A percentile compares a stretch with the other conserved stretches of the same genome.
Conservation (phyloP, 2,888 invertebrate genomes). For the Phasia obesa region DNA sequence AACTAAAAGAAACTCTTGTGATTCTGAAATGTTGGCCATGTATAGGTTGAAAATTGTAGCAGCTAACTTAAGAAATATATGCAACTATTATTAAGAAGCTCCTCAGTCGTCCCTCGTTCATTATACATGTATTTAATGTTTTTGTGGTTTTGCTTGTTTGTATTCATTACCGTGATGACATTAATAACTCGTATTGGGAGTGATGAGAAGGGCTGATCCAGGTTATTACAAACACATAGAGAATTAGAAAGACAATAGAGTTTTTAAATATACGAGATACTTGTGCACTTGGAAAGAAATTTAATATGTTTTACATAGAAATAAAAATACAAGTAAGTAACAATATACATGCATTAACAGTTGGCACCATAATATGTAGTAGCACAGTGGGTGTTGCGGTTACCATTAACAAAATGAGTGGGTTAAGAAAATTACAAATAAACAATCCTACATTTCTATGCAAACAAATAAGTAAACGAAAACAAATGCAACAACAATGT, state of each 20-base stretch:
- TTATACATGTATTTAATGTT: neutral
- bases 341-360: constrained; percentile 1
- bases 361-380: constrained; percentile 32
- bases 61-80: too few species aligned
- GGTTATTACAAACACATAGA: neutral
- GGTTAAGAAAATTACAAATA: constrained; percentile 34
- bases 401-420: constrained; percentile 38
- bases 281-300: constrained; percentile 33
- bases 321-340: constrained; percentile 2
- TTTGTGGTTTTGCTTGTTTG: constrained; percentile 17
- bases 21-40: too few species aligned
- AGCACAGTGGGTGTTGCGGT: constrained; percentile 52
- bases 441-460: constrained; percentile 7
- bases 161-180: constrained; percentile 48
- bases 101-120: neutral
- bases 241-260: constrained; percentile 4
- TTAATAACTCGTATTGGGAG: constrained; percentile 20
- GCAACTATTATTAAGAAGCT: too few species aligned
- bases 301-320: neutral
- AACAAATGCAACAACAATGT: constrained; percentile 33
- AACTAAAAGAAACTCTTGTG: too few species aligned
- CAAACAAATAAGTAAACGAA: constrained; percentile 1
- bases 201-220: neutral
- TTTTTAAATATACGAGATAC: constrained; percentile 5
- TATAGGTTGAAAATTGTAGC: too few species aligned